phyloP scores from a whole-genome alignment of 1,140 invertebrate species.

The Medauroidea extradentata region DNA sequence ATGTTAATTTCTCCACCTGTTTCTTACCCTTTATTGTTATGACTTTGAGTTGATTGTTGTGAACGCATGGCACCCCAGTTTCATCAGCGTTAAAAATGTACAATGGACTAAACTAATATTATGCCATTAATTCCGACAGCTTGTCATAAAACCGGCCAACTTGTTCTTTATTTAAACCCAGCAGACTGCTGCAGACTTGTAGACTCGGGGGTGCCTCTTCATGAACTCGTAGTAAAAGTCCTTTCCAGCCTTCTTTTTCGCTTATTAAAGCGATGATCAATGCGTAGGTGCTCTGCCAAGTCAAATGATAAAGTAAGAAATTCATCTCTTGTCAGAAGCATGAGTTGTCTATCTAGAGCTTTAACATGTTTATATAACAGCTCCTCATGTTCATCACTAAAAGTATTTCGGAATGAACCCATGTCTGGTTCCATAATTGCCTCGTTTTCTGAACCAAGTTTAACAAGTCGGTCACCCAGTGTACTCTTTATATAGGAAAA shows the following conservation, averaged over 20 bases:
- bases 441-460: too few species aligned
- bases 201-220: conserved; percentile 38
- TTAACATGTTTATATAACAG: too few species aligned
- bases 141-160: conserved; percentile 31
- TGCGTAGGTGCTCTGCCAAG: conserved; percentile 5
- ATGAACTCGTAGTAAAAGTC: conserved; percentile 43
- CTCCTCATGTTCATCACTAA: too few species aligned
- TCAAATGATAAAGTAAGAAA: conserved; percentile 3
- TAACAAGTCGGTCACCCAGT: too few species aligned
- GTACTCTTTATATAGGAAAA: too few species aligned
- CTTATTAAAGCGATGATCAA: conserved; percentile 9
- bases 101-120: background rate
- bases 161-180: conserved; percentile 37
- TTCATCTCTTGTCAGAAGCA: too few species aligned
- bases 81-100: conserved; percentile 5
- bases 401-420: too few species aligned
- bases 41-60: conserved; percentile 25
- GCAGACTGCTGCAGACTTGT: conserved; percentile 36
- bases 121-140: conserved; percentile 13
- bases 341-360: too few species aligned
- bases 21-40: conserved; percentile 34
- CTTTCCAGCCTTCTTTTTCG: conserved; percentile 12
- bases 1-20: conserved; percentile 40
- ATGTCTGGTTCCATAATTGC: too few species aligned
- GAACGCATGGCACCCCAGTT: conserved; percentile 4